Conservation (phyloP, 2,888 invertebrate genomes). For the Agrenia bidenticulata region DNA sequence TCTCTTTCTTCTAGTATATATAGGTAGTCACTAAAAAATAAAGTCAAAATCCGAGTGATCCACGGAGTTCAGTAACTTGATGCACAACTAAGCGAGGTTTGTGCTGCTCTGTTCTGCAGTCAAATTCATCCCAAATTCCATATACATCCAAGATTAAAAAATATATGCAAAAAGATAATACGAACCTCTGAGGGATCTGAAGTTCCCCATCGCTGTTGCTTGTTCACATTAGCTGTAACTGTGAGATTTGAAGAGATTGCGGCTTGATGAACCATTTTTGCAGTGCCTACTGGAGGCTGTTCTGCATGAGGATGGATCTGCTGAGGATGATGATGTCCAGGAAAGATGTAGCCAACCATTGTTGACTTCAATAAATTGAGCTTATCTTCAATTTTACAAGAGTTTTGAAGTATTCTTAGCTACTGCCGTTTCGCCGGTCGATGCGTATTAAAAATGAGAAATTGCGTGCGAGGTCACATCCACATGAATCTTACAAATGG, state of each 20-base stretch:
- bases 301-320: constrained; percentile 36
- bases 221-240: constrained; percentile 28
- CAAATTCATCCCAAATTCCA: too few relatives aligned
- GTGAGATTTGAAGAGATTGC: neutral
- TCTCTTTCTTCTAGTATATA: too few relatives aligned
- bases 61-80: too few relatives aligned
- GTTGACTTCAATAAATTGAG: constrained; percentile 8
- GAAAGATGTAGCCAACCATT: constrained; percentile 50
- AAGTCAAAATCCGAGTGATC: too few relatives aligned
- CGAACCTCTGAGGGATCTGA: constrained; percentile 40
- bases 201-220: constrained; percentile 44
- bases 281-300: constrained; percentile 33
- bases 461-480: neutral
- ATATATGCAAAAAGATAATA: neutral
- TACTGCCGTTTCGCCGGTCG: too few relatives aligned
- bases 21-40: too few relatives aligned
- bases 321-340: constrained; percentile 42
- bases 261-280: constrained; percentile 30
- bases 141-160: too few relatives aligned
- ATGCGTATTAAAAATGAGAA: constrained; percentile 2
- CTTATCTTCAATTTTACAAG: neutral
- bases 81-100: too few relatives aligned
- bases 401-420: neutral
- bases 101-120: too few relatives aligned
- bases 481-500: neutral